These are phyloP conservation scores for Boloria euphrosyne DNA, from an alignment of 2,888 invertebrate genomes.

Conservation along the genomic window DNA sequence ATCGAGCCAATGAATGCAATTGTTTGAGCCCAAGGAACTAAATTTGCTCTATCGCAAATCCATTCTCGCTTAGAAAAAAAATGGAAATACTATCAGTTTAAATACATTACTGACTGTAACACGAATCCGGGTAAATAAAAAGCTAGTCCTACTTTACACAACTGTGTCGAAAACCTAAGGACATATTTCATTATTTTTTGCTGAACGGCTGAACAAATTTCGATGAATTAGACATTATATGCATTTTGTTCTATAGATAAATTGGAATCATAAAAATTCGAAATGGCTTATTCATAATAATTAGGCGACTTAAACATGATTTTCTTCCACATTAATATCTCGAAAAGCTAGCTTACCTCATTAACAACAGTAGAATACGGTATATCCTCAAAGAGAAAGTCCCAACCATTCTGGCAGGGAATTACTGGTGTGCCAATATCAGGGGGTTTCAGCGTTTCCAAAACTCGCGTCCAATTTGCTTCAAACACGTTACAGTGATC, in stretches of 20 bases:
- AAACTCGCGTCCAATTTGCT: constrained; percentile 56
- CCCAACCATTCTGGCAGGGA: constrained; percentile 57
- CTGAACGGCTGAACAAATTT: no score
- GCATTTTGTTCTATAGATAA: no score
- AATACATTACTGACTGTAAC: no score
- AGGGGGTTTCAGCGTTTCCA: constrained; percentile 50
- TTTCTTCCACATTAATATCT: background rate
- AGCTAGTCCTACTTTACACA: no score
- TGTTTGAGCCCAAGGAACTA: constrained; percentile 54
- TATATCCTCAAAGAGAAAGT: constrained; percentile 57
- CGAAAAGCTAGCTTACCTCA: constrained; percentile 46
- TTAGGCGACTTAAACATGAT: background rate
- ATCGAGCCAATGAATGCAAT: constrained; percentile 56
- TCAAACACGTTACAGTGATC: constrained; percentile 55
- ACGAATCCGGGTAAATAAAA: no score
- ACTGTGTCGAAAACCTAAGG: no score
- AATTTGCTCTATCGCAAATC: constrained; percentile 56
- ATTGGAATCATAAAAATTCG: no score
- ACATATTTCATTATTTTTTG: no score
- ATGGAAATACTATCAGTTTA: no score
- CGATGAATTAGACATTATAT: no score
- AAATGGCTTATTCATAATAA: no score
- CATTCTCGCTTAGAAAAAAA: constrained; percentile 53
- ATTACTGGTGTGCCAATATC: constrained; percentile 45
- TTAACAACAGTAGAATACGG: constrained; percentile 58